These are phyloP conservation scores for Drosophila bunnanda DNA, from an alignment of 2,888 invertebrate genomes.

Conservation along the genomic window DNA sequence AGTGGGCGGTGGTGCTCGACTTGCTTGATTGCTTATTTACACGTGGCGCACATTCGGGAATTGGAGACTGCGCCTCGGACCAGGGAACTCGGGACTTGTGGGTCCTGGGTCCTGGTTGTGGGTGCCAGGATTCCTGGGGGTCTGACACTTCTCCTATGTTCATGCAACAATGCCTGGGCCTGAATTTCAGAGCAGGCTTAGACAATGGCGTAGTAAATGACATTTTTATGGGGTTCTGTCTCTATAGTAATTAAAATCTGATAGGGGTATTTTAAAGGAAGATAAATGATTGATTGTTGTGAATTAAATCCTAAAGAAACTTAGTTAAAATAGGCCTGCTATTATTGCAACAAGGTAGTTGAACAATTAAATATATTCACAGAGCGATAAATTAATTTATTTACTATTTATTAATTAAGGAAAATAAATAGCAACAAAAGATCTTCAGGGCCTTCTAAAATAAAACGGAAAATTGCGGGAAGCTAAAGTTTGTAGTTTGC, in stretches of 20 bases:
- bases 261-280: accelerated
- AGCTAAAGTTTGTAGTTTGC: no score
- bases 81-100: neutral
- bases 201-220: constrained; percentile 22
- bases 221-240: neutral
- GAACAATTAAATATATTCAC: neutral
- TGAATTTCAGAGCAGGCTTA: neutral
- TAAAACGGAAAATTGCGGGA: no score
- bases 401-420: no score
- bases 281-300: neutral
- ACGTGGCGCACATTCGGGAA: constrained; percentile 62
- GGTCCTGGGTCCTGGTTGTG: constrained; percentile 7
- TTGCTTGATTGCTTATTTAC: constrained; percentile 60
- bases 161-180: constrained; percentile 19
- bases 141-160: neutral
- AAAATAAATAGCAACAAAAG: no score
- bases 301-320: neutral
- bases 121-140: constrained; percentile 2
- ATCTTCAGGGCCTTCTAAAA: no score
- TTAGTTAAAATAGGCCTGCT: neutral
- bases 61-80: constrained; percentile 21
- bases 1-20: constrained; percentile 25
- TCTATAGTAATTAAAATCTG: neutral
- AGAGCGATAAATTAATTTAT: no score
- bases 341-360: neutral